phyloP scores from a whole-genome alignment of 2,888 invertebrate genomes.

The Conops quadrifasciatus region DNA sequence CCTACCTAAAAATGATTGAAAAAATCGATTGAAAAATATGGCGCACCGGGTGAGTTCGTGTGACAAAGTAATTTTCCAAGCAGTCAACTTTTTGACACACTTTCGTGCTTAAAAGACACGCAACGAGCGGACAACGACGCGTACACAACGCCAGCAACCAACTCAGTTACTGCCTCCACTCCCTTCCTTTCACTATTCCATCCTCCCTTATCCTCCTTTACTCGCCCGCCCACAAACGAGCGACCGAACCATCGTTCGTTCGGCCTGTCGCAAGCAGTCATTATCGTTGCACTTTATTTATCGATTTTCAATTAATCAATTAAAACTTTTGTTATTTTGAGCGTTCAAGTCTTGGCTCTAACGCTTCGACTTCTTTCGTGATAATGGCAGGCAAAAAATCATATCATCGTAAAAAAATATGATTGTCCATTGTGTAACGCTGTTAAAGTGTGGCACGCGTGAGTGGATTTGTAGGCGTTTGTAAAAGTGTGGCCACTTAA shows the following conservation, averaged over 20 bases:
- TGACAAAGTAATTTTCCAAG: no score
- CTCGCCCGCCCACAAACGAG: neutral
- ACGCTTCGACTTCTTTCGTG: neutral
- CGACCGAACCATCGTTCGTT: neutral
- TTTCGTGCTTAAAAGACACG: no score
- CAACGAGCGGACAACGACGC: no score
- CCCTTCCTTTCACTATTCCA: no score
- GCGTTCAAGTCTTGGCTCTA: neutral
- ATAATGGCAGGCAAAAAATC: neutral
- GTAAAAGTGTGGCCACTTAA: neutral
- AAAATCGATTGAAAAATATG: no score
- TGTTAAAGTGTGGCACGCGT: neutral
- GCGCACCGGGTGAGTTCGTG: no score
- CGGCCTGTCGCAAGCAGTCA: neutral
- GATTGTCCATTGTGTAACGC: neutral
- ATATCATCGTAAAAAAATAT: no score
- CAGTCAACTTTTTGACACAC: no score
- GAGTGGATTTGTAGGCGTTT: neutral
- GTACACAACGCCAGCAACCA: no score
- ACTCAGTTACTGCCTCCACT: no score
- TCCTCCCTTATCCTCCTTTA: no score
- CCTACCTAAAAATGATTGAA: no score
- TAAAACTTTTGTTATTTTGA: neutral
- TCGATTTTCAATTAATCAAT: slow-evolving; percentile 19
- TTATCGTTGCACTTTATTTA: neutral